A percentile compares a stretch with the other conserved stretches of the same genome.
These are phyloP conservation scores for Merops nubicus DNA, from an alignment of 2,113 vertebrate genomes.

Conservation along the genomic window DNA sequence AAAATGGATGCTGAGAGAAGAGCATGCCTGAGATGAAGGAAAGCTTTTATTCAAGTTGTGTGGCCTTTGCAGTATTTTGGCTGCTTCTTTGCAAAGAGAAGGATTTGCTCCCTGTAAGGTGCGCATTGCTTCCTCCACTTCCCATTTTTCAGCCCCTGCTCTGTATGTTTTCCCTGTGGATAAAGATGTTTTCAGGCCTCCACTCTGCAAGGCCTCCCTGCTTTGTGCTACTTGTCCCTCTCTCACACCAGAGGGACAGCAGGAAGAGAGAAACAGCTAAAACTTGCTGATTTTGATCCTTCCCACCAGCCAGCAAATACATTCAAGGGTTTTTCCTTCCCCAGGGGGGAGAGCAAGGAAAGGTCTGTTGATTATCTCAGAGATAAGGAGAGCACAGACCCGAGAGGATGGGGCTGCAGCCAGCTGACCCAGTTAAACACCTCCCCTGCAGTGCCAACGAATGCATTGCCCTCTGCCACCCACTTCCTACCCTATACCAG, in stretches of 20 bases:
- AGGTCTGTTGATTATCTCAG: neutral
- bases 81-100: neutral
- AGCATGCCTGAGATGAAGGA: neutral
- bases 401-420: neutral
- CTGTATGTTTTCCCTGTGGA: rapidly evolving
- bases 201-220: neutral
- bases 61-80: neutral
- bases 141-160: neutral
- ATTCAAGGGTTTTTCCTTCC: neutral
- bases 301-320: neutral
- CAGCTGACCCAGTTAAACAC: neutral
- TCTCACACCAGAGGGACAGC: neutral
- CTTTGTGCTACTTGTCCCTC: neutral
- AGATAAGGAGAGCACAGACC: neutral
- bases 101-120: rapidly evolving
- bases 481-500: neutral
- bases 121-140: neutral
- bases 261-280: neutral
- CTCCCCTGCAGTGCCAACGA: neutral
- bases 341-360: neutral
- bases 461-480: neutral
- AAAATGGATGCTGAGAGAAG: neutral
- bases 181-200: neutral
- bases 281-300: neutral
- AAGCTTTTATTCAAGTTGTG: neutral